Conservation (phyloP, 1,140 invertebrate species). For the Drosophila azteca region DNA sequence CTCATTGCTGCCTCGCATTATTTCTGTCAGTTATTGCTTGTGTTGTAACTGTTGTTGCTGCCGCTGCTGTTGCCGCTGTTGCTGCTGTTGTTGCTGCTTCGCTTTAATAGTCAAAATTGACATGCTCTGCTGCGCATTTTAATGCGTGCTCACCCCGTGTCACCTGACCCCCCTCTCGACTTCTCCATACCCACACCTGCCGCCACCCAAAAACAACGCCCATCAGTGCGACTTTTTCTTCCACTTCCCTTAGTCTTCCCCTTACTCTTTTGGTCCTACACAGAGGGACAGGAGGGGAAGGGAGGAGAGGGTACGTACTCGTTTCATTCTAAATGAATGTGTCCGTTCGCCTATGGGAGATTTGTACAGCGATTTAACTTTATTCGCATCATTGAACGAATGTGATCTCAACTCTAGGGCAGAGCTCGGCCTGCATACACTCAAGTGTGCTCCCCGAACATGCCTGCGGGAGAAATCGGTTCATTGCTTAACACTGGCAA, state of each 20-base stretch:
- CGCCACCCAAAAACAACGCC: not conserved
- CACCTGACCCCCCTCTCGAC: not conserved
- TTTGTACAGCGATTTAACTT: no score
- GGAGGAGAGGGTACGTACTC: no score
- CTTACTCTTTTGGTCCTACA: no score
- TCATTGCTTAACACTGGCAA: no score
- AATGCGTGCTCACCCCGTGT: conserved; percentile 50
- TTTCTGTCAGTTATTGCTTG: conserved; percentile 39
- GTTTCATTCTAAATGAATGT: no score
- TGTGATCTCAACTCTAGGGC: no score
- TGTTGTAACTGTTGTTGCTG: conserved; percentile 1
- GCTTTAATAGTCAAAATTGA: conserved; percentile 74
- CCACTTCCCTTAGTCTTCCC: not conserved
- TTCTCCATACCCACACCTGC: not conserved
- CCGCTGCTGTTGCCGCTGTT: conserved; percentile 12
- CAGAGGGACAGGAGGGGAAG: no score
- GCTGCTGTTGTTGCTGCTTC: conserved; percentile 26
- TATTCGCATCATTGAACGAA: no score
- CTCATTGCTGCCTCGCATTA: conserved; percentile 6
- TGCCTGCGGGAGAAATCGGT: no score
- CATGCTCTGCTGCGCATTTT: conserved; percentile 76
- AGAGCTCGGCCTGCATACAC: no score
- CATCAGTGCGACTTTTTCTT: not conserved
- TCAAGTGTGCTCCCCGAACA: no score
- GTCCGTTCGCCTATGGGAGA: no score